Evolutionary conservation across 1,140 invertebrate species (phyloP).

Genomic region (Drosophila melanica): DNA sequence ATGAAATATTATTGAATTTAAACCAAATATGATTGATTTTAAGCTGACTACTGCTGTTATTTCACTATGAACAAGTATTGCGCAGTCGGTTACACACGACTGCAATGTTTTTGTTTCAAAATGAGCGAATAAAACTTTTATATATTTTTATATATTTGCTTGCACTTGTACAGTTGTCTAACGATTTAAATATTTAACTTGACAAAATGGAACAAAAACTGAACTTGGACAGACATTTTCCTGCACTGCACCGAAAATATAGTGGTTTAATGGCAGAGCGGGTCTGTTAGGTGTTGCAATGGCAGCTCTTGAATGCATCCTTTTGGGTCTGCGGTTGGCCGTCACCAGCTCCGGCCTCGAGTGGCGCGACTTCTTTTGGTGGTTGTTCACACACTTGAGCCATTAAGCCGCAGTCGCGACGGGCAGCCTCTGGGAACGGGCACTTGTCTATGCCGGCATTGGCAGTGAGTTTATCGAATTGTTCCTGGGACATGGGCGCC

Average conservation of each 20-base stretch:
- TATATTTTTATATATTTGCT: no score
- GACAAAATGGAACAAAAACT: neutral
- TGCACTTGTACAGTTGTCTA: no score
- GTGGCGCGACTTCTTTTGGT: neutral
- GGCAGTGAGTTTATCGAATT: conserved; percentile 23
- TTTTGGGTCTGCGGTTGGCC: conserved; percentile 9
- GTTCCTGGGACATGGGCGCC: conserved; percentile 23
- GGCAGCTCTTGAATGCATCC: conserved; percentile 32
- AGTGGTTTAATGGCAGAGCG: neutral
- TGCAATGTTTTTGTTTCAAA: no score
- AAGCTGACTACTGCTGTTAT: no score
- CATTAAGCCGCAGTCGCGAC: conserved; percentile 47
- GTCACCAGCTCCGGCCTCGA: conserved; percentile 2
- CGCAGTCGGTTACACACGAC: no score
- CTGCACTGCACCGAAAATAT: neutral
- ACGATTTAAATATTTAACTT: neutral
- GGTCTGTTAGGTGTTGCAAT: conserved; percentile 7
- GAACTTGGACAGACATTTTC: neutral
- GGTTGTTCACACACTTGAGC: conserved; percentile 6
- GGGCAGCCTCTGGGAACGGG: conserved; percentile 39
- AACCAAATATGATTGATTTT: no score
- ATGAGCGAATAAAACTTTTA: no score
- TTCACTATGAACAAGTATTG: no score
- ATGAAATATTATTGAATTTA: no score
- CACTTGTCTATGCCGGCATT: conserved; percentile 39